phyloP scores from a whole-genome alignment of 2,888 invertebrate genomes.

The Apamea anceps region DNA sequence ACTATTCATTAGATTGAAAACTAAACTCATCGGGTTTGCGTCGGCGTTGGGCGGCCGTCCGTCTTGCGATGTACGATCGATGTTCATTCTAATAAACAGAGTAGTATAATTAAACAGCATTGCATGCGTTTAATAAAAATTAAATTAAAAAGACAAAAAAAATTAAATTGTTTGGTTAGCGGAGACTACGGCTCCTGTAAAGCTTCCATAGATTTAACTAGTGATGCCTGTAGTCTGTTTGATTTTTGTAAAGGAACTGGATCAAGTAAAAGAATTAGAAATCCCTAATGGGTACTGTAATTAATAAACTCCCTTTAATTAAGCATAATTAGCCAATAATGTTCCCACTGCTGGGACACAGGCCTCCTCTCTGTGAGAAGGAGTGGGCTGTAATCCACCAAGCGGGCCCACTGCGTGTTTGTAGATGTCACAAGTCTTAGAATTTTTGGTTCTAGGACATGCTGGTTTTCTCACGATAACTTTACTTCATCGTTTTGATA shows the following conservation, averaged over 20 bases:
- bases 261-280: background rate
- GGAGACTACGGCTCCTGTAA: background rate
- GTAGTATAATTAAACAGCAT: conserved; percentile 12
- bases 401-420: no score
- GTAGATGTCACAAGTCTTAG: no score
- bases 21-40: conserved; percentile 39
- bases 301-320: background rate
- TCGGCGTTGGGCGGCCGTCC: conserved; percentile 47
- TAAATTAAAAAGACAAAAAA: conserved; percentile 32
- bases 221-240: background rate
- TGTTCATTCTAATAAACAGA: conserved; percentile 53
- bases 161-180: background rate
- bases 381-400: no score
- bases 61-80: conserved; percentile 44
- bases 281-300: background rate
- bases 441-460: no score
- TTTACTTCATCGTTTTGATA: no score
- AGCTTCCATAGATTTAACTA: background rate
- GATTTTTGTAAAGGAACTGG: background rate
- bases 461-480: no score
- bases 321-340: no score
- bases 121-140: conserved; percentile 46
- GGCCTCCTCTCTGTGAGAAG: no score
- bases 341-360: no score
- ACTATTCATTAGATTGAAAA: conserved; percentile 57